phyloP scores from a whole-genome alignment of 2,113 vertebrate species.

The Python bivittatus region DNA sequence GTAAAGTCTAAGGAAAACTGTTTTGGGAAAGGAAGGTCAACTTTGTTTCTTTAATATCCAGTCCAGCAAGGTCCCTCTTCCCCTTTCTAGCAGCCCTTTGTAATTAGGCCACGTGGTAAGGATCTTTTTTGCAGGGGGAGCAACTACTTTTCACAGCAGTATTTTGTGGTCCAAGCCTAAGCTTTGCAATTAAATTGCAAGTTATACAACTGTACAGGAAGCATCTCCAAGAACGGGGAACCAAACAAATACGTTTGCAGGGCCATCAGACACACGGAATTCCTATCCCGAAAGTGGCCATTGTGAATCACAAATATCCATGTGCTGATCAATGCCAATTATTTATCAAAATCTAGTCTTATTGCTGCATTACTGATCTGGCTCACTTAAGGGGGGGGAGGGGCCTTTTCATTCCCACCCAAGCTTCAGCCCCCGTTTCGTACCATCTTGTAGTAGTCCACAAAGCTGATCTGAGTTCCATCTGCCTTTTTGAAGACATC shows the following conservation, averaged over 20 bases:
- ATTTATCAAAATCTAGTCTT: background rate
- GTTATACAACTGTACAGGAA: too few relatives aligned
- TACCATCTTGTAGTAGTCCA: constrained; percentile 88
- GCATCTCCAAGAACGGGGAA: background rate
- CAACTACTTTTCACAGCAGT: background rate
- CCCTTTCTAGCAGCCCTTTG: too few relatives aligned
- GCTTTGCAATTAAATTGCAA: background rate
- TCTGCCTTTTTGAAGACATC: constrained; percentile 87
- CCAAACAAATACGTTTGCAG: background rate
- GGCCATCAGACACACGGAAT: background rate
- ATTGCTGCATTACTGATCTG: background rate
- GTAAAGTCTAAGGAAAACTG: background rate
- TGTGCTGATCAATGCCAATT: background rate
- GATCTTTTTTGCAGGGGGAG: background rate
- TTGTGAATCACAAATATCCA: background rate
- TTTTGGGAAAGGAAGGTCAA: background rate
- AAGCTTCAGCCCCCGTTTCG: background rate
- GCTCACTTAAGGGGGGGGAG: background rate
- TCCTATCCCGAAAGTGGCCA: background rate
- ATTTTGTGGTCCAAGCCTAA: background rate
- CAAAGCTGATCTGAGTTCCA: constrained; percentile 81
- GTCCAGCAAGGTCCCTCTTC: too few relatives aligned
- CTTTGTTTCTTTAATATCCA: background rate
- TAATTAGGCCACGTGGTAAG: background rate
- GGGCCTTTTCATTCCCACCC: background rate